phyloP scores from a whole-genome alignment of 2,888 invertebrate species.

The Leptinotarsa haldemani region DNA sequence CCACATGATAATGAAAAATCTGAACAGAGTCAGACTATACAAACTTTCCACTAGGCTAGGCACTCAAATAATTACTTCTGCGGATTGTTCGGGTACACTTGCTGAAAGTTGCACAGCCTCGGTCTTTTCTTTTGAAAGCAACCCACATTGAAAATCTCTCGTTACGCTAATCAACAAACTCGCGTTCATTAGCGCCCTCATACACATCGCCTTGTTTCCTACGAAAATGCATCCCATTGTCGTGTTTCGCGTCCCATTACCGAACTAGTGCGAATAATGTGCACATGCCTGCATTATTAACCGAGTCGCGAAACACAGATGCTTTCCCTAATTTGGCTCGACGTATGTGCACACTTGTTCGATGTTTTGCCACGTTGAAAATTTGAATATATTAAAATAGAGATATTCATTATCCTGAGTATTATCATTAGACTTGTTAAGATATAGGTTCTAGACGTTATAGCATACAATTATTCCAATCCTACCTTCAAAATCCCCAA shows the following conservation, averaged over 20 bases:
- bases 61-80: no score
- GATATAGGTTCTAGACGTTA: no score
- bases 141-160: background rate
- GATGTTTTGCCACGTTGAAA: background rate
- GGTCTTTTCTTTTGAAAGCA: background rate
- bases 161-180: slow-evolving; percentile 4
- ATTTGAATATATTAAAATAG: no score
- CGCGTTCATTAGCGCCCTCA: slow-evolving; percentile 5
- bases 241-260: background rate
- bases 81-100: no score
- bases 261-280: background rate
- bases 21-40: no score
- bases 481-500: no score
- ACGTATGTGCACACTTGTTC: background rate
- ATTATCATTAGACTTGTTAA: no score
- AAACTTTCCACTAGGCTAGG: no score
- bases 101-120: no score
- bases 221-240: background rate
- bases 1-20: no score
- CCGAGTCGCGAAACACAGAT: background rate
- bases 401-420: no score
- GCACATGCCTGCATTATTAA: background rate
- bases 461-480: no score
- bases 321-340: background rate
- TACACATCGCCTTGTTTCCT: background rate